A percentile compares a stretch with the other conserved stretches of the same genome.
These are phyloP conservation scores for Diadema setosum DNA, from an alignment of 35 echinoderm and acorn worm genomes.

Conservation along the genomic window DNA sequence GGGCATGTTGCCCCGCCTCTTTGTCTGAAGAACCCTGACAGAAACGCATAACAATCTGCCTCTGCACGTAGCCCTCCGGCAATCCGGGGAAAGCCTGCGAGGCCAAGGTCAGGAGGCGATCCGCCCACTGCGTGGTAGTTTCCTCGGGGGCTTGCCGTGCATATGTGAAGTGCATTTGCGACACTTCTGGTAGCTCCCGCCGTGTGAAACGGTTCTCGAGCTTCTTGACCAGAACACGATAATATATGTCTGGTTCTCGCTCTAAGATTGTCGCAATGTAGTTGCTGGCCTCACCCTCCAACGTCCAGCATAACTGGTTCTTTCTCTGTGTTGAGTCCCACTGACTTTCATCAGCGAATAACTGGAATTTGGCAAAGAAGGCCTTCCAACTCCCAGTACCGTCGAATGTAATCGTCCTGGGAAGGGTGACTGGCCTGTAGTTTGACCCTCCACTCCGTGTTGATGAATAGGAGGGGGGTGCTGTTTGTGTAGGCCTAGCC, in stretches of 20 bases:
- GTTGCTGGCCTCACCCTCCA: background rate
- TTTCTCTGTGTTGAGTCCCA: background rate
- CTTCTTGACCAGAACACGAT: background rate
- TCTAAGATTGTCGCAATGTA: background rate
- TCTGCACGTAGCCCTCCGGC: background rate
- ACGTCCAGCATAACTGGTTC: background rate
- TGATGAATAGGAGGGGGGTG: background rate
- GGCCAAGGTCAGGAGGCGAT: background rate
- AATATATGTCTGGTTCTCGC: background rate
- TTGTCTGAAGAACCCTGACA: slow-evolving; percentile 1
- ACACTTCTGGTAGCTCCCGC: background rate
- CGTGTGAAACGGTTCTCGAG: background rate
- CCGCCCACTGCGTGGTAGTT: background rate
- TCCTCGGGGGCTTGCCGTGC: background rate
- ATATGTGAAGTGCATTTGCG: background rate
- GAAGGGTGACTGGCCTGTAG: too few species aligned
- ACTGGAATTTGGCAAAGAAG: too few species aligned
- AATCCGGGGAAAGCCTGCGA: background rate
- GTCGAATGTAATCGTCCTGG: background rate
- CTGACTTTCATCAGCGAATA: too few species aligned
- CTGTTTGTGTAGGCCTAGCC: background rate
- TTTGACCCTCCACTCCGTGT: too few species aligned
- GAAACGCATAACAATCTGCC: background rate
- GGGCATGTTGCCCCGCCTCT: background rate
- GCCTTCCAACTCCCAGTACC: too few species aligned